Conservation (phyloP, 2,888 invertebrate species). For the Linyphia triangularis region DNA sequence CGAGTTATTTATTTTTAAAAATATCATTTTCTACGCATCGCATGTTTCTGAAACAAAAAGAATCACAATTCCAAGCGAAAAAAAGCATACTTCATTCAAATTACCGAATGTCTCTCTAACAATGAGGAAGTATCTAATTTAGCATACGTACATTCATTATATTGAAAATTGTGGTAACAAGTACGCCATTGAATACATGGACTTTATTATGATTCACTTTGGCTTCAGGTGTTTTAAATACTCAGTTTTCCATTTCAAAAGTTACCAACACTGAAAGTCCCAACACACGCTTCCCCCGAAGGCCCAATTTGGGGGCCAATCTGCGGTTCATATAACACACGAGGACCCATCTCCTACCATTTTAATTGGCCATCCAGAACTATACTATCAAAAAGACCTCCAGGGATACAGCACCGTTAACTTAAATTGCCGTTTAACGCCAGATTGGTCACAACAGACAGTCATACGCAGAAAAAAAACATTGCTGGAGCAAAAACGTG, state of each 20-base stretch:
- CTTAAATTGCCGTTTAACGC: conserved; percentile 28
- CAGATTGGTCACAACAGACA: conserved; percentile 36
- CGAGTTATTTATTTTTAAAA: no score
- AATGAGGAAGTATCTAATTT: no score
- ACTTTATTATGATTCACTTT: not conserved
- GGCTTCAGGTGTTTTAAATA: not conserved
- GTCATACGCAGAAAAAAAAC: not conserved
- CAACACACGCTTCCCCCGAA: not conserved
- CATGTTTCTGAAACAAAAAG: no score
- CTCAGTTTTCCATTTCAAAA: not conserved
- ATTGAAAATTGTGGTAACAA: not conserved
- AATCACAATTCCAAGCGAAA: no score
- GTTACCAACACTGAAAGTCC: not conserved
- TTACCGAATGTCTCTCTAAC: no score
- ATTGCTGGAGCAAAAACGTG: conserved; percentile 53
- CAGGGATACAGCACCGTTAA: not conserved
- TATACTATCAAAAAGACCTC: conserved; percentile 12
- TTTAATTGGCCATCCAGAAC: conserved; percentile 66
- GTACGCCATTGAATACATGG: not conserved
- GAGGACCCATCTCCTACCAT: conserved; percentile 9
- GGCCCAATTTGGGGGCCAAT: conserved; percentile 13
- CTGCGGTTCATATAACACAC: not conserved
- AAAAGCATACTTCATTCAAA: no score
- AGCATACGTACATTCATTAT: no score
- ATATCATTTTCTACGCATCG: no score